These are phyloP conservation scores for Aptenodytes forsteri DNA, from an alignment of 2,113 vertebrate species.

Conservation along the genomic window DNA sequence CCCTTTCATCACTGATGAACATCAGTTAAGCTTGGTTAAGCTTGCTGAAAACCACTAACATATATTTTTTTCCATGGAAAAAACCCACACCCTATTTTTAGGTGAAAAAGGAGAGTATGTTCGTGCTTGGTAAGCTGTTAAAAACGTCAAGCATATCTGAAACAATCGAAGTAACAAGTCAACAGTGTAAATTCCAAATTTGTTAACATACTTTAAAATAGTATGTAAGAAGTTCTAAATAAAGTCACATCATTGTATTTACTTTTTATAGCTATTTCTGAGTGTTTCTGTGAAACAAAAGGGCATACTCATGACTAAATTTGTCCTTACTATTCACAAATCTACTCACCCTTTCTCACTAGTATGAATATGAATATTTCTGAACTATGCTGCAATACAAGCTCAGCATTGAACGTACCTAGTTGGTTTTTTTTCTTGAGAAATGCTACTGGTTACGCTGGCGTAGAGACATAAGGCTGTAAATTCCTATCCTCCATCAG, in stretches of 20 bases:
- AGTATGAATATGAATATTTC: not conserved
- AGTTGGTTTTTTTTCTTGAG: not conserved
- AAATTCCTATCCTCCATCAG: constrained; percentile 80
- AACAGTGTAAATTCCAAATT: not conserved
- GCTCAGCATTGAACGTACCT: not conserved
- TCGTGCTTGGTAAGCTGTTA: not conserved
- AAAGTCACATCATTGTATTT: not conserved
- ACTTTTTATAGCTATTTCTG: not conserved
- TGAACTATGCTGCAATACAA: constrained; percentile 6
- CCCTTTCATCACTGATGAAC: not conserved
- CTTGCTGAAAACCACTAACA: not conserved
- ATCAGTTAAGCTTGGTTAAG: not conserved
- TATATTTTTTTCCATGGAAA: not conserved
- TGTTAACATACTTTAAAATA: not conserved
- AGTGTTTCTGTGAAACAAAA: not conserved
- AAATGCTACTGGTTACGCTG: constrained; percentile 39
- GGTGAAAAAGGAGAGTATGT: not conserved
- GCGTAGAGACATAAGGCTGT: constrained; percentile 64
- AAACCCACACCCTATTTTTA: not conserved
- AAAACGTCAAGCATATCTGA: not conserved
- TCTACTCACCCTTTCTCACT: not conserved
- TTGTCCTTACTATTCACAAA: not conserved
- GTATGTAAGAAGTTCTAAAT: not conserved
- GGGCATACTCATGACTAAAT: not conserved
- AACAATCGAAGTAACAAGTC: not conserved